phyloP scores from a whole-genome alignment of 1,140 invertebrate species.

The Scaptomyza hsui region DNA sequence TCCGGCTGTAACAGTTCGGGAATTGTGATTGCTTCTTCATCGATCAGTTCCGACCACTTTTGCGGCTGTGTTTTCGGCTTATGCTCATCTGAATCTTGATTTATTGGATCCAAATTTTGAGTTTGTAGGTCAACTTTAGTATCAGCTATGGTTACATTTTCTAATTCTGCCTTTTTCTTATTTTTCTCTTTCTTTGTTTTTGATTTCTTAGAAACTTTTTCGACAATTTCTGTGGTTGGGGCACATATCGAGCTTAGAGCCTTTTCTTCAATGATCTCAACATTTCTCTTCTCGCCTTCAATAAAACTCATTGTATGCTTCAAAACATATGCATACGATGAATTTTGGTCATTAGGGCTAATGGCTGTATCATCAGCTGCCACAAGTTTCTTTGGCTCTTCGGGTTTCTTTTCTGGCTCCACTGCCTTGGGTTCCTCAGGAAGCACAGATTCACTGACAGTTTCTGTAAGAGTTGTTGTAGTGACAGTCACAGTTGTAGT shows the following conservation, averaged over 20 bases:
- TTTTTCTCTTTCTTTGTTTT: conserved; percentile 41
- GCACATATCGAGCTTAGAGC: background rate
- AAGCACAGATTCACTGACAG: background rate
- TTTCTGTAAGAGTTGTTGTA: conserved; percentile 17
- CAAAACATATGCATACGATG: conserved; percentile 72
- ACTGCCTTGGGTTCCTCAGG: too few species aligned
- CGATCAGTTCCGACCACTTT: conserved; percentile 51
- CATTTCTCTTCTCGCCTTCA: conserved; percentile 57
- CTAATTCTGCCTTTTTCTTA: conserved; percentile 15
- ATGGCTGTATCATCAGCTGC: background rate
- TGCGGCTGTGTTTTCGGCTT: background rate
- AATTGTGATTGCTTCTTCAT: conserved; percentile 23
- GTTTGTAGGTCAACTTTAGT: background rate
- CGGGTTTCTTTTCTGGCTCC: background rate
- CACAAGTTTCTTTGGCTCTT: too few species aligned
- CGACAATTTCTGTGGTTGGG: background rate
- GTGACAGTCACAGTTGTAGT: conserved; percentile 2
- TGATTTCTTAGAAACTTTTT: conserved; percentile 8
- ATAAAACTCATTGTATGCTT: conserved; percentile 65
- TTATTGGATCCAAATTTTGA: background rate
- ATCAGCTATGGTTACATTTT: background rate
- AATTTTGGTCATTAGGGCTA: conserved; percentile 48
- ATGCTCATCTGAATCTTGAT: background rate
- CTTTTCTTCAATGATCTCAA: conserved; percentile 10
- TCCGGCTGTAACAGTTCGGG: background rate